phyloP scores from a whole-genome alignment of 2,888 invertebrate genomes.

The Autographa pulchrina region DNA sequence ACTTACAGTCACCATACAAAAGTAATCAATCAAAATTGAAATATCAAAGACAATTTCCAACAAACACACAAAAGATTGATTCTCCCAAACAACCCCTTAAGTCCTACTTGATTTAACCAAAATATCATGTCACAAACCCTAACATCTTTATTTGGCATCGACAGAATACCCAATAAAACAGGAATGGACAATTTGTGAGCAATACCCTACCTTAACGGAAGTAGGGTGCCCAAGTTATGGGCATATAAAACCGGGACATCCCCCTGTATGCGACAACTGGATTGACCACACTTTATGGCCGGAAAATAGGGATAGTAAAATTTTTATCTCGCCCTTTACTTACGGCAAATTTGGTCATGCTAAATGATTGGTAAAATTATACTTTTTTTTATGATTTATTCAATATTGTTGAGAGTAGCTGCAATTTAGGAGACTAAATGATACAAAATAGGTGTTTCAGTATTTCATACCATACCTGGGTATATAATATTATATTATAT shows the following conservation, averaged over 20 bases:
- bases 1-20: too few relatives aligned
- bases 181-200: conserved; percentile 67
- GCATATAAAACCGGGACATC: conserved; percentile 71
- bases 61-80: not conserved
- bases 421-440: not conserved
- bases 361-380: conserved; percentile 71
- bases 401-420: conserved; percentile 53
- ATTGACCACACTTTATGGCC: conserved; percentile 79
- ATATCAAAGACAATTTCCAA: not conserved
- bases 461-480: not conserved
- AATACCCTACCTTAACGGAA: conserved; percentile 60
- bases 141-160: conserved; percentile 57
- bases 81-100: not conserved
- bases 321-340: conserved; percentile 69
- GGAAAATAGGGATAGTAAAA: conserved; percentile 76
- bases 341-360: conserved; percentile 69
- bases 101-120: conserved; percentile 9
- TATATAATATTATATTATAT: too few relatives aligned
- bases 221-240: conserved; percentile 70
- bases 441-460: not conserved
- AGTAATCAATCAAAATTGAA: too few relatives aligned
- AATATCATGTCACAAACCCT: conserved; percentile 50
- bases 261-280: conserved; percentile 68
- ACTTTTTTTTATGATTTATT: conserved; percentile 68
- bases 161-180: conserved; percentile 60